phyloP scores from a whole-genome alignment of 2,797 vertebrate species.

The Tachyglossus aculeatus region DNA sequence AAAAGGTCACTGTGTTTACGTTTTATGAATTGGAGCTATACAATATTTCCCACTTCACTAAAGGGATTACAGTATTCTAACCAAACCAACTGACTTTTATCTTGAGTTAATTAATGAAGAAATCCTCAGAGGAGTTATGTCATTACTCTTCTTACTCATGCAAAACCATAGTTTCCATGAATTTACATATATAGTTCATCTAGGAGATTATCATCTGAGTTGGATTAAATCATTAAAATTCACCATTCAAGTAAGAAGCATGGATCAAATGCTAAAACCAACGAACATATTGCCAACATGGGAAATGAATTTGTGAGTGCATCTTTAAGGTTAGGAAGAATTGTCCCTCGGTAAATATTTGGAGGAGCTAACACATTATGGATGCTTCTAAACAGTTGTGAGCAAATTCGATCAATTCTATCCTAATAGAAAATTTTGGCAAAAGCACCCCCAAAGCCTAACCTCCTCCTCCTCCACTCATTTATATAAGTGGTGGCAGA shows the following conservation, averaged over 20 bases:
- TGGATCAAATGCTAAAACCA: not conserved
- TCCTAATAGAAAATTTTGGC: no score
- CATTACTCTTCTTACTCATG: slow-evolving; percentile 31
- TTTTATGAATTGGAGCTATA: slow-evolving; percentile 31
- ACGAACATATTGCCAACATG: not conserved
- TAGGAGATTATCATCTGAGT: slow-evolving; percentile 5
- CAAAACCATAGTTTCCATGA: slow-evolving; percentile 29
- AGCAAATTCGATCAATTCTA: no score
- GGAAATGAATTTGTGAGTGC: not conserved
- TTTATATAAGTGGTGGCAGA: no score
- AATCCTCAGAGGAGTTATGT: slow-evolving; percentile 1
- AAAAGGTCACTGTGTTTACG: not conserved
- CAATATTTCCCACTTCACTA: slow-evolving; percentile 25
- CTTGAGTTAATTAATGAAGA: slow-evolving; percentile 56
- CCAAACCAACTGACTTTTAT: slow-evolving; percentile 36
- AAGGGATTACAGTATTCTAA: slow-evolving; percentile 31
- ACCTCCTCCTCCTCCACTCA: no score
- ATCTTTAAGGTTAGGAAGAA: no score
- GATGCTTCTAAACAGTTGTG: no score
- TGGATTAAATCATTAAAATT: not conserved
- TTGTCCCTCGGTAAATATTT: no score
- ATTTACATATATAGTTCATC: slow-evolving; percentile 18
- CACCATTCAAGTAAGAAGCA: not conserved
- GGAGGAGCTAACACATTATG: no score
- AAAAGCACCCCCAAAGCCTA: no score